phyloP scores from a whole-genome alignment of 2,797 vertebrate species.

The Antrozous pallidus region DNA sequence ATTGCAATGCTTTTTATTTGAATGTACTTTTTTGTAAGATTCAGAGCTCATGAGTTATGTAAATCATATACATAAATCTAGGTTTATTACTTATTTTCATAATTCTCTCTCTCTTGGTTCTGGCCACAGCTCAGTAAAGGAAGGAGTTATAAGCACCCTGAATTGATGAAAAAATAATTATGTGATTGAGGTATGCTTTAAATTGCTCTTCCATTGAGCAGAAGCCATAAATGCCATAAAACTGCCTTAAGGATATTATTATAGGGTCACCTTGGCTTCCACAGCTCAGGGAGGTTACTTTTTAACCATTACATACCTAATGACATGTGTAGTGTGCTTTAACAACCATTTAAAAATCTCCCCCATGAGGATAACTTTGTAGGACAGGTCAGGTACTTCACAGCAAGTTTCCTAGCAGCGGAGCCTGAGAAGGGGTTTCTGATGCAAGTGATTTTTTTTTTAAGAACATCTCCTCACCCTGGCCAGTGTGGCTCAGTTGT shows the following conservation, averaged over 20 bases:
- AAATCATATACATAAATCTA: neutral
- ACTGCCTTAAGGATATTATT: neutral
- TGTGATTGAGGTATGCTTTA: neutral
- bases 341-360: neutral
- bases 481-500: neutral
- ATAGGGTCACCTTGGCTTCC: neutral
- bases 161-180: slow-evolving; percentile 43
- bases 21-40: neutral
- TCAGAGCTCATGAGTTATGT: neutral
- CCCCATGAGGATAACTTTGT: neutral
- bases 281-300: neutral
- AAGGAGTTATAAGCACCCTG: neutral
- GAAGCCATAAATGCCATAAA: neutral
- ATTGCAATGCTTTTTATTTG: neutral
- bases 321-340: neutral
- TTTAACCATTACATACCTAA: neutral
- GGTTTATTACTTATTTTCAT: neutral
- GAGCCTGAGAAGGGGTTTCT: neutral
- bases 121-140: neutral
- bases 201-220: neutral
- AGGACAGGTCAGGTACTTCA: neutral
- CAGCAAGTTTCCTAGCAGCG: neutral
- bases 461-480: neutral
- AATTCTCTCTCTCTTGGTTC: neutral
- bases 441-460: neutral